Evolutionary conservation across 2,113 vertebrate species (phyloP).

Genomic region (Engystomops pustulosus): DNA sequence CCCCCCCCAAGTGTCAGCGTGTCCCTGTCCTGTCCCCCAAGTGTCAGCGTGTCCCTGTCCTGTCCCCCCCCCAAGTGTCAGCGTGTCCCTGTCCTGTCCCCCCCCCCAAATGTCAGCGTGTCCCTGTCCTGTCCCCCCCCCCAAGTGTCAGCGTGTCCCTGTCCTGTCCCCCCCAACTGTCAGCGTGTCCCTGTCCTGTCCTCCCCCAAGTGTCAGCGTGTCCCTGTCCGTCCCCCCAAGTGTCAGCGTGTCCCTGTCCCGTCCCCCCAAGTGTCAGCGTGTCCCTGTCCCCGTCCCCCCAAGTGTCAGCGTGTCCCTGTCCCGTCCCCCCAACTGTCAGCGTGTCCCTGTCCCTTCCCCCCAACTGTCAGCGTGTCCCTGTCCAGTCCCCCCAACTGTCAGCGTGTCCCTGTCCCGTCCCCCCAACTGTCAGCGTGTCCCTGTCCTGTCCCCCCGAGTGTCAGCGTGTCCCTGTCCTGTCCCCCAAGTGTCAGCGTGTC

Average conservation of each 20-base stretch:
- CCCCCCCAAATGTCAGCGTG: background rate
- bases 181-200: background rate
- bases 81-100: background rate
- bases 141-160: background rate
- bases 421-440: background rate
- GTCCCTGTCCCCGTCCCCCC: background rate
- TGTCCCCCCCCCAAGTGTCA: background rate
- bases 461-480: background rate
- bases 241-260: background rate
- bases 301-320: background rate
- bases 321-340: background rate
- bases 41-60: background rate
- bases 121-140: background rate
- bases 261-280: background rate
- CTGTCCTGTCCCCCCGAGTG: background rate
- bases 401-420: background rate
- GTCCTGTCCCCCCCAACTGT: background rate
- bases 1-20: background rate
- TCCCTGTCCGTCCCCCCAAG: background rate
- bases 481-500: background rate
- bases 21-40: background rate
- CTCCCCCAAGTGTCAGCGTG: background rate
- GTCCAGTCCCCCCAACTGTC: background rate
- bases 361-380: background rate
- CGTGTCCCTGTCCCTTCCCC: background rate